These are phyloP conservation scores for Hypanus sabinus DNA, from an alignment of 2,113 vertebrate species.

Conservation along the genomic window DNA sequence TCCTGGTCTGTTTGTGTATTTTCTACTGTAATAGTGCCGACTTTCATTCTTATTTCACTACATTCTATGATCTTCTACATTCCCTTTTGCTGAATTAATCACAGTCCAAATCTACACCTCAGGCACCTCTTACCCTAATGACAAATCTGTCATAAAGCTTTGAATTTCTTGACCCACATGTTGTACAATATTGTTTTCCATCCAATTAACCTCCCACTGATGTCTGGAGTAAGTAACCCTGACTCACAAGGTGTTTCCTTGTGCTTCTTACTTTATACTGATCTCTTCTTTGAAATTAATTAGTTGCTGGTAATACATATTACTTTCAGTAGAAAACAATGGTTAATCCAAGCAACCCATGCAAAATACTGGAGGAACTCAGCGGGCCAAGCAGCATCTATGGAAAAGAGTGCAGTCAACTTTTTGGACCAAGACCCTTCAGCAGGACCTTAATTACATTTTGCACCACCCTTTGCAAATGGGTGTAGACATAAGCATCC, in stretches of 20 bases:
- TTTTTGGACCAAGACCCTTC: too few relatives aligned
- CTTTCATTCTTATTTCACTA: background rate
- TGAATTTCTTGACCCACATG: background rate
- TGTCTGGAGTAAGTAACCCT: conserved; percentile 5
- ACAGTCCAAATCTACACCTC: conserved; percentile 4
- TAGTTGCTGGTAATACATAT: background rate
- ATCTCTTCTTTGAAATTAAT: background rate
- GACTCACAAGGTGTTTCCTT: background rate
- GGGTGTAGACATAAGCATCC: background rate
- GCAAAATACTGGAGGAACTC: too few relatives aligned
- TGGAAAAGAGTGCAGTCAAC: too few relatives aligned
- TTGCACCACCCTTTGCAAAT: background rate
- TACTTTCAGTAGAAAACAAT: background rate
- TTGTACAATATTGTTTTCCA: background rate
- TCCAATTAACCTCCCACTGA: conserved; percentile 30
- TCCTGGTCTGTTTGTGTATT: background rate
- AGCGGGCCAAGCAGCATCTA: too few relatives aligned
- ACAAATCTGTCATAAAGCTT: conserved; percentile 26
- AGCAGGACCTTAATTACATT: background rate
- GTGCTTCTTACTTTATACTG: background rate
- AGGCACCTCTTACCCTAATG: background rate
- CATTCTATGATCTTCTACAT: background rate
- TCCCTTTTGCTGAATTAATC: background rate
- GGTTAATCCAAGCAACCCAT: background rate
- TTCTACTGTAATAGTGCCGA: background rate